Evolutionary conservation across 2,797 vertebrate genomes (phyloP), one percentile per base, ranked within the genome.

Genomic region (Clarias laeviceps): DNA sequence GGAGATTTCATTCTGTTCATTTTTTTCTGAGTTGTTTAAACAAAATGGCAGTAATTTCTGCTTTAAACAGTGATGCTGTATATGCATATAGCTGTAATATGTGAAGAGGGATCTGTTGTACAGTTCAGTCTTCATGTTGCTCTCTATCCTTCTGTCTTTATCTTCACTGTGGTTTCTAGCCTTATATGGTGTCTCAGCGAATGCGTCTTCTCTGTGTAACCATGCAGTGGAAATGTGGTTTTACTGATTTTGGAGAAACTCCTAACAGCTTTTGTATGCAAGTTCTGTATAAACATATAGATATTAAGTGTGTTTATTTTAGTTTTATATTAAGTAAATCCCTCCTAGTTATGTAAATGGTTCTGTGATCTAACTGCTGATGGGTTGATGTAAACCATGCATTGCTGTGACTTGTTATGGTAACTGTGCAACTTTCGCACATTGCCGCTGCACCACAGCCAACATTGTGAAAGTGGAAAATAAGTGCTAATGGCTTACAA

Each of bases 251-350:
- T 62, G 50, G 40, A 76, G 32, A 86, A 84, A 73, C 74, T 76
- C 24, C 62, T 57, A 27, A 73, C 32, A 82, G 27, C 66, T 68
- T 18, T 40, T 77, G 14, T 82, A 73, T 86, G 80, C 83, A 86
- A 61, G 83, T 76, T 73, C 76, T 84, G 84, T 88, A 90, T 62
- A 88, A 88, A 84, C 56, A 84, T 86, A 83, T 78, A 87, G 24
- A 80, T n/a, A 85, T 59, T 29, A 59, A 69, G 61, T 56, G 80
- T 83, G 69, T 83, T 72, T 82, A 62, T 66, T 27, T 50, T 27
- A 79, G 56, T 76, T 86, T 78, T 85, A 37, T 72, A 68, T 82
- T 62, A 84, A 62, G 76, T 79, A 81, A 88, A 82, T 2, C 54
- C 77, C 54, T 37, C 29, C 18, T 62, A 59, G 32, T 61, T 82